phyloP scores from a whole-genome alignment of 64 coral and sea anemone genomes.

The Porites australiensis region DNA sequence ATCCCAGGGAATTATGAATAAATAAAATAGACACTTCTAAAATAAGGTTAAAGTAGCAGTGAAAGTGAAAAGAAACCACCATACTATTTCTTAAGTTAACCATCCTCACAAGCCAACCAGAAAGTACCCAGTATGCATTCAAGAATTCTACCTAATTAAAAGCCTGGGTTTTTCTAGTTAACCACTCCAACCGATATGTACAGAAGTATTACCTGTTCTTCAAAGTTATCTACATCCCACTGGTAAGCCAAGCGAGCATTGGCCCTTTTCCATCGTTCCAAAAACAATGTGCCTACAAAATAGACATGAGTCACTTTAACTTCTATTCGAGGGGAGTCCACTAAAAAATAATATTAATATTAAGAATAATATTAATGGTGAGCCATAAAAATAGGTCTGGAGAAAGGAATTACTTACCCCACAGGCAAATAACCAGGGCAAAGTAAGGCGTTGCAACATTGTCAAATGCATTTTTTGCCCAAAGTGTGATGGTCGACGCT shows the following conservation, averaged over 20 bases:
- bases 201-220: constrained; percentile 79
- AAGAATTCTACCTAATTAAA: no score
- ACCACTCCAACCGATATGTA: background rate
- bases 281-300: constrained; percentile 88
- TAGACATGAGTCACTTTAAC: background rate
- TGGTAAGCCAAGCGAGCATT: constrained; percentile 89
- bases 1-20: no score
- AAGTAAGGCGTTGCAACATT: constrained; percentile 94
- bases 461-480: constrained; percentile 95
- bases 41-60: no score
- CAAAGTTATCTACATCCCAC: constrained; percentile 97
- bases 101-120: no score
- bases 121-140: no score
- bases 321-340: no score
- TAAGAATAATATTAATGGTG: no score
- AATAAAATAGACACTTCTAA: no score
- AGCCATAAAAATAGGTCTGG: background rate
- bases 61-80: no score
- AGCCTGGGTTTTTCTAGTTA: no score
- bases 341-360: background rate
- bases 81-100: no score
- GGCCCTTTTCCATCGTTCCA: constrained; percentile 91
- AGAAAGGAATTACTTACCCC: constrained; percentile 73
- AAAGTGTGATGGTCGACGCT: constrained; percentile 59
- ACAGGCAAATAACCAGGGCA: constrained; percentile 91